Evolutionary conservation across 2,888 invertebrate genomes (phyloP).

Genomic region (Cecidostiba fungosa): DNA sequence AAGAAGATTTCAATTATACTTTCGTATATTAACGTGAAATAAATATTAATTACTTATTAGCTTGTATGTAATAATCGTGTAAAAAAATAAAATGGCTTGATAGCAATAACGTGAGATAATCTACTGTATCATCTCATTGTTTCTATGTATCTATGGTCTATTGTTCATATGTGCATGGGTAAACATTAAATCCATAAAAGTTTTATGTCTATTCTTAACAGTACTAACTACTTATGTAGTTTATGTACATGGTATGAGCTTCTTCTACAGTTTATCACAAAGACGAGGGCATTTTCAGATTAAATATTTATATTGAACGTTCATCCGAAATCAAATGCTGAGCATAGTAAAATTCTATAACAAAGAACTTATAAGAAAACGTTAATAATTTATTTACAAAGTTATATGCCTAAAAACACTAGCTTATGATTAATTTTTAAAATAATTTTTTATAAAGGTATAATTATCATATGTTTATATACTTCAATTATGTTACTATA

Average conservation of each 20-base stretch:
- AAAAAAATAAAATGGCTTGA: too few relatives aligned
- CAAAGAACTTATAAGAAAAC: not conserved
- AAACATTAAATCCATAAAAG: constrained; percentile 2
- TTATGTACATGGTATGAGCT: constrained; percentile 4
- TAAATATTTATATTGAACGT: not conserved
- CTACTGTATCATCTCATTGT: not conserved
- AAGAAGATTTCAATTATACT: too few relatives aligned
- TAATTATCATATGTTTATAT: too few relatives aligned
- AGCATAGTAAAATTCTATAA: not conserved
- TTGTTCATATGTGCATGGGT: not conserved
- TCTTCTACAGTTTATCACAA: constrained; percentile 11
- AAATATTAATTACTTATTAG: too few relatives aligned
- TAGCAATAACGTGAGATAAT: too few relatives aligned
- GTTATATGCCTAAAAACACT: not conserved
- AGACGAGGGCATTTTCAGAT: not conserved
- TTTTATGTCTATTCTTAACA: not conserved
- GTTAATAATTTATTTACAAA: not conserved
- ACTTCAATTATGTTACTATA: too few relatives aligned
- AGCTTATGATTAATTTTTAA: not conserved
- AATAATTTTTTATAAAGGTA: too few relatives aligned
- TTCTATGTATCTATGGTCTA: not conserved
- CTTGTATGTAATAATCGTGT: too few relatives aligned
- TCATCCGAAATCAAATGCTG: not conserved
- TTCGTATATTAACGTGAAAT: too few relatives aligned
- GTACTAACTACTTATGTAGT: not conserved